A percentile compares a stretch with the other conserved stretches of the same genome.
phyloP scores from a whole-genome alignment of 2,797 vertebrate species.

The Myoxocephalus aenaeus region DNA sequence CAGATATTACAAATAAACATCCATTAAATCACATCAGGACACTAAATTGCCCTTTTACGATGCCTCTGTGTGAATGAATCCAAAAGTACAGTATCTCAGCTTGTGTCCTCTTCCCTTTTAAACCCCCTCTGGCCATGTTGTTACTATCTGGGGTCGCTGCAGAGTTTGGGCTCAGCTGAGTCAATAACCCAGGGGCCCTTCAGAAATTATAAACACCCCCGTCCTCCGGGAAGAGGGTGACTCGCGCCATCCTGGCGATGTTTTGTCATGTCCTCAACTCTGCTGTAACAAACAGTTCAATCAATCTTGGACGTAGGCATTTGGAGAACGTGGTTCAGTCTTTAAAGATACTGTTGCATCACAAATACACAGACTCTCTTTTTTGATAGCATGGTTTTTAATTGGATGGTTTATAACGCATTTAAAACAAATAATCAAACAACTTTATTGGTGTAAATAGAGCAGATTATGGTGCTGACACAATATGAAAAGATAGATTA shows the following conservation, averaged over 20 bases:
- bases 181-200: constrained; percentile 73
- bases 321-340: constrained; percentile 40
- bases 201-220: constrained; percentile 57
- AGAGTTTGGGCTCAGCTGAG: constrained; percentile 72
- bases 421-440: constrained; percentile 17
- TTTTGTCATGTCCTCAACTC: constrained; percentile 67
- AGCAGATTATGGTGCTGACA: neutral
- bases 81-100: constrained; percentile 29
- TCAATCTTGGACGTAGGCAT: constrained; percentile 60
- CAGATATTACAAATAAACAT: constrained; percentile 10
- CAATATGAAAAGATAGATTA: neutral
- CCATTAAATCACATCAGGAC: constrained; percentile 1
- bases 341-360: constrained; percentile 25
- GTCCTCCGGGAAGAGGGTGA: constrained; percentile 63
- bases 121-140: constrained; percentile 8
- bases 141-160: constrained; percentile 36
- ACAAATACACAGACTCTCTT: constrained; percentile 55
- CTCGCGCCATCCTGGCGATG: constrained; percentile 51
- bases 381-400: constrained; percentile 8
- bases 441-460: neutral
- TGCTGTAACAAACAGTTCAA: constrained; percentile 70
- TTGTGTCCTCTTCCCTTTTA: constrained; percentile 30
- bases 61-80: constrained; percentile 9
- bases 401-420: constrained; percentile 2
- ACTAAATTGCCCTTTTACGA: constrained; percentile 6